Base-by-base conservation (phyloP, 30 jellyfish, hydroid and myxozoan genomes). In the Turritopsis rubra region DNA sequence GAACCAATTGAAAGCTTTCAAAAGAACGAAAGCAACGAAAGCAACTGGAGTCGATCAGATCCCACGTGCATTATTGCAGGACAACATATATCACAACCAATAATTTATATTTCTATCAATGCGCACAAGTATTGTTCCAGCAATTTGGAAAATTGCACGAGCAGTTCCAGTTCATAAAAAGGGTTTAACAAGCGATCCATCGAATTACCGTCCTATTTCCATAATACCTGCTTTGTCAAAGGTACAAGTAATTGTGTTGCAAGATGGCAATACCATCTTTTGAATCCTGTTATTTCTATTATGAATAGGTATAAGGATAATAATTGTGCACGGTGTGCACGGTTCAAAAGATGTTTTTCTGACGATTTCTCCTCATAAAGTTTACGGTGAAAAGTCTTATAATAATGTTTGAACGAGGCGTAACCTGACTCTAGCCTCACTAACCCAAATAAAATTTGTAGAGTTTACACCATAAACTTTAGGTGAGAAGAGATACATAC, bases 141-240 rank as follows among this genome's bases (percentile, higher is more conserved):
- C 96, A 30, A 81, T 60, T 28, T 84, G 84, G 93, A 88, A 88
- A 84, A 73, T 53, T 73, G 87, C 96, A 13, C 83, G 79, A 78
- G 93, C 84, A 16, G 78, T 88, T 53, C 96, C 91, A 28, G n/a
- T 83, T 18, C 79, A 75, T 52, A 83, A 83, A 79, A 52, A 54
- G 16, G 96, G 92, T 8, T 72, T 53, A 81, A 79, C 53, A 75
- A 27, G 88, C n/a, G 93, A 83, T 53, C 1, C 31, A 52, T 89
- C 76, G 52, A 84, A 84, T 54, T 79, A 88, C 81, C 75, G 96
- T 77, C 91, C 91, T 22, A 88, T 88, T 53, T 88, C 88, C 30
- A 80, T 83, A 1, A 74, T 88, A 75, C 91, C 91, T 71, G 86
- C 68, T 29, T 65, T 88, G 85, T 82, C 88, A 71, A 88, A 83